Evolutionary conservation across 2,113 vertebrate species (phyloP), one percentile per base, ranked within the genome.

Genomic region (Sander lucioperca): DNA sequence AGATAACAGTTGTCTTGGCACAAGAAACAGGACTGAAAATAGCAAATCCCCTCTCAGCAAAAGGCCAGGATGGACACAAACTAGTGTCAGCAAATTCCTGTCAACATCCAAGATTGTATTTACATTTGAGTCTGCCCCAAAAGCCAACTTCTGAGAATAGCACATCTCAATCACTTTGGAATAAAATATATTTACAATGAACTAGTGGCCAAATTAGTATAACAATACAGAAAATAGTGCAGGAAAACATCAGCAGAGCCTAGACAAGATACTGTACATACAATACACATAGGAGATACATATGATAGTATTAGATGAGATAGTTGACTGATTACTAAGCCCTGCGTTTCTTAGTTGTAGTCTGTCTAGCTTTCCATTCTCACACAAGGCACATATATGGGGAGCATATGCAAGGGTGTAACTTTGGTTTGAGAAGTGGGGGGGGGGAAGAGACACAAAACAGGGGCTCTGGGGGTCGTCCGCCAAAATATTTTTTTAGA

Each of bases 21-120:
- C 73, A 76, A 88, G 79, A 79, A 77, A 63, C 74, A 45, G 51
- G 15, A 69, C 5, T 47, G 73, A 77, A 66, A 23, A 88, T 15
- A 91, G 82, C 87, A 91, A 88, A 86, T 80, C 83, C 56, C 80
- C 75, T 76, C 83, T 91, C 79, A 77, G 77, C 65, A 10, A 79
- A 77, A 88, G 69, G 69, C 59, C 84, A 75, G 71, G 80, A 86
- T 62, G 62, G 83, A 88, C 76, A 50, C 73, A 80, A 59, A 83
- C 25, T 58, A 12, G 2, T 76, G 83, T 90, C 85, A 86, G 88
- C 71, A 53, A 63, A 80, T 79, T 85, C 74, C 62, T 72, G 67
- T 90, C 82, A 86, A 80, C 88, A 84, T 86, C 80, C 74, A 66
- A 82, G 50, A 63, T 33, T 71, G 54, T 66, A 69, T 90, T 86